Evolutionary conservation across 2,113 vertebrate genomes (phyloP).

Genomic region (Oryzias javanicus): DNA sequence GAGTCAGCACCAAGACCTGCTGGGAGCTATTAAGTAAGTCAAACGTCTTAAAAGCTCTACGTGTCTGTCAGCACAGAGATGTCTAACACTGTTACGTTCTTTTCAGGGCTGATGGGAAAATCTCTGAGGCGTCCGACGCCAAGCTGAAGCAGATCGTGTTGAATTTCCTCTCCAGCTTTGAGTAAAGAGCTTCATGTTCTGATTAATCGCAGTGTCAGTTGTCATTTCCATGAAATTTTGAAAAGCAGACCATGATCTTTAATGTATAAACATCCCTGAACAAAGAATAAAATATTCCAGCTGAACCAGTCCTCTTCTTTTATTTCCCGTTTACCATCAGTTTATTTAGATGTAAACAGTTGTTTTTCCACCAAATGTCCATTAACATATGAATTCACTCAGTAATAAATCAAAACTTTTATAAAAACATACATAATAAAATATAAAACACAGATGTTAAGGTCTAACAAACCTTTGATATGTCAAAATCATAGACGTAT

Average conservation of each 20-base stretch:
- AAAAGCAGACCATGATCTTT: constrained; percentile 62
- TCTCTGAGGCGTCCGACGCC: constrained; percentile 86
- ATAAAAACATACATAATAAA: no score
- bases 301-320: not conserved
- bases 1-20: constrained; percentile 89
- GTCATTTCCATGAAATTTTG: constrained; percentile 53
- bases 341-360: not conserved
- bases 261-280: constrained; percentile 67
- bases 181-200: constrained; percentile 39
- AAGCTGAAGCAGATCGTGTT: constrained; percentile 92
- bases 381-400: no score
- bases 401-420: no score
- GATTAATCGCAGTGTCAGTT: constrained; percentile 45
- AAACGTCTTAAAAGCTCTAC: not conserved
- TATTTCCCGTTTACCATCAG: constrained; percentile 1
- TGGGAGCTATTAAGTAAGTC: constrained; percentile 84
- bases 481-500: no score
- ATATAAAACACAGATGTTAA: no score
- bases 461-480: no score
- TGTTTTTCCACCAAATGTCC: no score
- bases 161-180: constrained; percentile 81
- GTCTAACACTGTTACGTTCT: constrained; percentile 13
- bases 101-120: constrained; percentile 88
- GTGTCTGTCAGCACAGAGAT: not conserved
- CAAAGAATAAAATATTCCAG: constrained; percentile 70